These are phyloP conservation scores for Trimorus sp. DNA, from an alignment of 2,888 invertebrate genomes.

Conservation along the genomic window DNA sequence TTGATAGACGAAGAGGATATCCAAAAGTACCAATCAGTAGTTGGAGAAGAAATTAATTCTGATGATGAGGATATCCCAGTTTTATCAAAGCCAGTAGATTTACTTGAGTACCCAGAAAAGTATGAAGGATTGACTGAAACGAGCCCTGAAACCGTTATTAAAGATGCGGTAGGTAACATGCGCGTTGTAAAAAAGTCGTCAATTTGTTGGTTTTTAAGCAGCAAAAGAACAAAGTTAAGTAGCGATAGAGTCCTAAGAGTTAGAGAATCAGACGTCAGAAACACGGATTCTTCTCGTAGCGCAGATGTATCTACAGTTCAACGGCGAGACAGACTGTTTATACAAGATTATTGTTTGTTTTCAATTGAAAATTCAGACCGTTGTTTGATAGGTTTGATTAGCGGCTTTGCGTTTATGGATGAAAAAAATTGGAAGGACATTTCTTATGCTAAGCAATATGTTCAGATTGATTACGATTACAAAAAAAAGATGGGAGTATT, in stretches of 20 bases:
- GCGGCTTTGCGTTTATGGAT: slow-evolving; percentile 29
- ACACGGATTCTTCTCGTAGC: not conserved
- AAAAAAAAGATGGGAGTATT: slow-evolving; percentile 12
- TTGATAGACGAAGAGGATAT: slow-evolving; percentile 19
- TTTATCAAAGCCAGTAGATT: not conserved
- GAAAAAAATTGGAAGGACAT: slow-evolving; percentile 46
- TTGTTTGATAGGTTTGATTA: no score
- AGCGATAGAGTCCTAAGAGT: slow-evolving; percentile 6
- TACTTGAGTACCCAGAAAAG: not conserved
- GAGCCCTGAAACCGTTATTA: not conserved
- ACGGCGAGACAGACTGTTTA: slow-evolving; percentile 26
- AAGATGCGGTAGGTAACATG: not conserved
- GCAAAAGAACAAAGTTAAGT: slow-evolving; percentile 8
- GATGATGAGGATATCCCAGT: slow-evolving; percentile 5
- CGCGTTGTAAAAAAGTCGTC: not conserved
- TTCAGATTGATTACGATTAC: slow-evolving; percentile 1
- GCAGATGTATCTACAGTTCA: not conserved
- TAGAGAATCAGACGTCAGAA: not conserved
- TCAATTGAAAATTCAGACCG: slow-evolving; percentile 28
- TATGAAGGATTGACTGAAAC: not conserved
- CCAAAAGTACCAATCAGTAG: not conserved
- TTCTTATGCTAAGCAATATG: slow-evolving; percentile 17
- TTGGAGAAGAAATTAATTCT: slow-evolving; percentile 1
- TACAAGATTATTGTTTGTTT: slow-evolving; percentile 54
- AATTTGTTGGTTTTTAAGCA: slow-evolving; percentile 15